A percentile compares a stretch with the other conserved stretches of the same genome.
Evolutionary conservation across 2,113 vertebrate species (phyloP).

Genomic region (Larimichthys crocea): DNA sequence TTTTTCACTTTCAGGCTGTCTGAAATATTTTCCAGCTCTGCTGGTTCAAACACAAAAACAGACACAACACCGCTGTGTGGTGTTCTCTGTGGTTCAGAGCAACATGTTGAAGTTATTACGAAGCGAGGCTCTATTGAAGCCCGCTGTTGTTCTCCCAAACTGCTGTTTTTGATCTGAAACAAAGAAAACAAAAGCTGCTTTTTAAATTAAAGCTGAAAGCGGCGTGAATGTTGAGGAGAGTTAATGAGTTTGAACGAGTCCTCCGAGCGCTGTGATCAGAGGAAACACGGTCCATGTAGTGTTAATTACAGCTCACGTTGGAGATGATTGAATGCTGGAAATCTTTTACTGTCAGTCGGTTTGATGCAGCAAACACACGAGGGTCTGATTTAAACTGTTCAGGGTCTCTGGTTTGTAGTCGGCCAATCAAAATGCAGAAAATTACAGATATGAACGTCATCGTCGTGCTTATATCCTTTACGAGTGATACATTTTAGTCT

Average conservation of each 20-base stretch:
- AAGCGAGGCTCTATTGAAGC: neutral
- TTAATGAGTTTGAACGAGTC: constrained; percentile 55
- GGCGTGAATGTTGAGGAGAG: constrained; percentile 19
- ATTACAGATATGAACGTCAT: neutral
- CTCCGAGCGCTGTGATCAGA: constrained; percentile 44
- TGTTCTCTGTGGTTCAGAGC: neutral
- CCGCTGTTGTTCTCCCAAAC: constrained; percentile 20
- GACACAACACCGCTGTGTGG: neutral
- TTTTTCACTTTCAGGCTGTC: neutral
- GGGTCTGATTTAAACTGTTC: constrained; percentile 2
- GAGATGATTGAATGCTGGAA: constrained; percentile 21
- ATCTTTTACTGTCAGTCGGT: neutral
- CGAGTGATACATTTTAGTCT: neutral
- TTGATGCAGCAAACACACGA: constrained; percentile 6
- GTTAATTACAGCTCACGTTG: constrained; percentile 52
- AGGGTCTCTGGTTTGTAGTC: neutral
- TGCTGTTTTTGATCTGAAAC: constrained; percentile 30
- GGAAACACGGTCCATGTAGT: constrained; percentile 24
- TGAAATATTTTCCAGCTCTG: neutral
- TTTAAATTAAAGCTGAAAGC: constrained; percentile 31
- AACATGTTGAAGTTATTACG: neutral
- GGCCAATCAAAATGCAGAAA: neutral
- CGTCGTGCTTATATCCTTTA: neutral
- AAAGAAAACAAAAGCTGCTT: neutral
- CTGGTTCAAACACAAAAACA: constrained; percentile 28